Evolutionary conservation across 2,113 vertebrate genomes (phyloP).

Genomic region (Muntiacus muntjak): DNA sequence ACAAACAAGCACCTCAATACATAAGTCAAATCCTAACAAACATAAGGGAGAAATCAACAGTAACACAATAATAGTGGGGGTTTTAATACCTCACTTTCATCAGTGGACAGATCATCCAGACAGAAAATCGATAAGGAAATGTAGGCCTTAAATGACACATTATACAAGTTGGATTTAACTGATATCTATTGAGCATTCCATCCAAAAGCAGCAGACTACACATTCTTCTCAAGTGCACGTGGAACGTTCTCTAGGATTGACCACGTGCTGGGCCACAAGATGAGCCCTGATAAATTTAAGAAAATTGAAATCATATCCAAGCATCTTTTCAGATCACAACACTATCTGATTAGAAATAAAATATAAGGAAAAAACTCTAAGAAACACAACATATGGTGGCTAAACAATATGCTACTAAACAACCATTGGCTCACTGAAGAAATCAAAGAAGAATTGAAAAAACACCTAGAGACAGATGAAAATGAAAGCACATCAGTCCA

Average conservation of each 20-base stretch:
- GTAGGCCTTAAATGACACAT: not conserved
- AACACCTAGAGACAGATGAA: not conserved
- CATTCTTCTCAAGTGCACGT: not conserved
- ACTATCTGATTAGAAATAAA: not conserved
- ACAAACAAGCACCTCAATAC: not conserved
- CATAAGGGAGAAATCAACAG: not conserved
- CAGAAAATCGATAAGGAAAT: not conserved
- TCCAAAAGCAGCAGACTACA: not conserved
- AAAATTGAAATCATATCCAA: not conserved
- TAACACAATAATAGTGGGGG: not conserved
- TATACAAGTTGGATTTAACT: not conserved
- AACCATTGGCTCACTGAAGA: not conserved
- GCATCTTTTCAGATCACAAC: not conserved
- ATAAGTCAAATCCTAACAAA: not conserved
- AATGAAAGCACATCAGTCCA: not conserved
- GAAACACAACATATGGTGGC: not conserved
- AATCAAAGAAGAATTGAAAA: not conserved
- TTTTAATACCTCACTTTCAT: not conserved
- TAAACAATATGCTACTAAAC: not conserved
- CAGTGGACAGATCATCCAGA: not conserved
- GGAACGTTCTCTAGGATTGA: fast-evolving
- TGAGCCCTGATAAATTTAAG: not conserved
- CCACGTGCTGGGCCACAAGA: not conserved
- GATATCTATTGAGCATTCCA: not conserved
- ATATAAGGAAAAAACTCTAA: not conserved